Percentiles rank a stretch among this genome's conserved stretches.
Evolutionary conservation across 2,888 invertebrate species (phyloP).

Genomic region (Chymomyza fuscimana): DNA sequence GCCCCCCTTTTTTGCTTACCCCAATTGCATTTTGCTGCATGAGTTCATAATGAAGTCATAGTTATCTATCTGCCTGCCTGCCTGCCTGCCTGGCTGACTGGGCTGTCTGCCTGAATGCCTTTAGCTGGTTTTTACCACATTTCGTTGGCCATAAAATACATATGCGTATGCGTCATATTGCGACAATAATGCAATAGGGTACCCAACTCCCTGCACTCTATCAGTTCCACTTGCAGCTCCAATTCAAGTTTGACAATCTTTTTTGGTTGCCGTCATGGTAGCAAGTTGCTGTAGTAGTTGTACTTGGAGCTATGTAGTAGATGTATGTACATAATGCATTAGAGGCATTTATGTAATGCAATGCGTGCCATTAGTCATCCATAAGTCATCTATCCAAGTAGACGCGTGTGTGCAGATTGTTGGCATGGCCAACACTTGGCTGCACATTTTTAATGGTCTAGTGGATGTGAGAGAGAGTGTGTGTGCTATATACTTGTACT

Average conservation of each 20-base stretch:
- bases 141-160: conserved; percentile 50
- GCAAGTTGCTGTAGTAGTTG: background rate
- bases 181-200: conserved; percentile 37
- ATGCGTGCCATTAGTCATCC: conserved; percentile 41
- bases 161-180: conserved; percentile 61
- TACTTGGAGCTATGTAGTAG: background rate
- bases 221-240: background rate
- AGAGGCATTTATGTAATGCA: conserved; percentile 42
- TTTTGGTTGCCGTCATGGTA: conserved; percentile 1
- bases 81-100: background rate
- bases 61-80: conserved; percentile 38
- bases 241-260: conserved; percentile 2
- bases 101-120: conserved; percentile 21
- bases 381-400: conserved; percentile 17
- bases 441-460: background rate
- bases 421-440: background rate
- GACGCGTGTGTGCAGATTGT: background rate
- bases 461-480: background rate
- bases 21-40: conserved; percentile 51
- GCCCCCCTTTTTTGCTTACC: conserved; percentile 16
- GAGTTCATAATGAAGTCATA: conserved; percentile 67
- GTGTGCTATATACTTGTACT: too few relatives aligned
- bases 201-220: background rate
- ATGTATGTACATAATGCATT: conserved; percentile 35
- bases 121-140: conserved; percentile 38